These are phyloP conservation scores for Mycetomoellerius zeteki DNA, from an alignment of 1,140 invertebrate species.

Conservation along the genomic window DNA sequence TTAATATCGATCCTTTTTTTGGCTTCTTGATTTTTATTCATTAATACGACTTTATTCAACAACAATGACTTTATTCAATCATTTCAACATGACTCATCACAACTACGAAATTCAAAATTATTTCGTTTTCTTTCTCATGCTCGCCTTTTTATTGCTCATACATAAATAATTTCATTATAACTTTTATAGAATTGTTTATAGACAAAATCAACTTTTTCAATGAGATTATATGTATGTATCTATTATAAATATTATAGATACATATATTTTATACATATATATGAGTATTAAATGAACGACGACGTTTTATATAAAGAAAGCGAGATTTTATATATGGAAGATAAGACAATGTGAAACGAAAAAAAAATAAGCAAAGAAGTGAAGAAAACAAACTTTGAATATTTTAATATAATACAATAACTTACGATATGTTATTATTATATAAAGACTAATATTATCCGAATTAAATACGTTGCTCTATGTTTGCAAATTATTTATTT, in stretches of 20 bases:
- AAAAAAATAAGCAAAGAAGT: neutral
- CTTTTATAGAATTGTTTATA: constrained; percentile 4
- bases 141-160: neutral
- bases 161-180: constrained; percentile 5
- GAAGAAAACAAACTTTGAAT: neutral
- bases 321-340: neutral
- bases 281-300: neutral
- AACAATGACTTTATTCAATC: too few relatives aligned
- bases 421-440: neutral
- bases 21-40: neutral
- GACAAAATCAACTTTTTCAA: neutral
- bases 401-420: neutral
- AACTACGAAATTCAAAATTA: neutral
- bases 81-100: neutral
- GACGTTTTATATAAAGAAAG: neutral
- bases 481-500: constrained; percentile 6
- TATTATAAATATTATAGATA: neutral
- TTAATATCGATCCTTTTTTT: neutral
- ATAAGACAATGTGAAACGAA: neutral
- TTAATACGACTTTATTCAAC: neutral
- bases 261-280: neutral
- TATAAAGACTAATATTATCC: neutral
- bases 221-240: neutral
- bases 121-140: neutral
- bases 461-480: neutral